A percentile compares a stretch with the other conserved stretches of the same genome.
Evolutionary conservation across 2,797 vertebrate species (phyloP).

Genomic region (Oreonectes daqikongensis): DNA sequence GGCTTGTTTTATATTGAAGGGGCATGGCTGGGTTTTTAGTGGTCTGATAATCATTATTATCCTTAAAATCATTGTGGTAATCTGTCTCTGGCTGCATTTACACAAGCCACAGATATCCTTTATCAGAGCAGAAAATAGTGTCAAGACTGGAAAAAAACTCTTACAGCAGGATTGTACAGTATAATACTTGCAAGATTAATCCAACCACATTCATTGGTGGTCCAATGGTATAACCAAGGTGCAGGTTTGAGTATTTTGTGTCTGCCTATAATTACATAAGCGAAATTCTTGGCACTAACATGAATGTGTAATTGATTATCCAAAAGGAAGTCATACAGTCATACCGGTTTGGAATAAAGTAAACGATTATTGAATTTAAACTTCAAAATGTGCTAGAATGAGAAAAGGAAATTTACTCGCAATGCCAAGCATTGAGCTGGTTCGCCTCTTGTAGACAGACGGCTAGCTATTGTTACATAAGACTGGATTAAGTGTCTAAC

Average conservation of each 20-base stretch:
- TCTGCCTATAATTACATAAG: background rate
- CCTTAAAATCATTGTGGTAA: constrained; percentile 24
- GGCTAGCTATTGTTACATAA: background rate
- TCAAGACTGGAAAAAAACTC: background rate
- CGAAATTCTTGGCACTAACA: background rate
- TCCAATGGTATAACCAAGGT: background rate
- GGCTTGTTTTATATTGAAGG: background rate
- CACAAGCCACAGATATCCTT: constrained; percentile 74
- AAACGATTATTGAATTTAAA: too few species aligned
- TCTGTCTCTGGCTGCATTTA: constrained; percentile 74
- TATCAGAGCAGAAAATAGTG: background rate
- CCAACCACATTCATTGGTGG: background rate
- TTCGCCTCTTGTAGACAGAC: too few species aligned
- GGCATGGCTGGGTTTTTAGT: background rate
- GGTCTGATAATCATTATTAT: constrained; percentile 69
- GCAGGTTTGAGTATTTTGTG: background rate
- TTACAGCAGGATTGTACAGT: background rate
- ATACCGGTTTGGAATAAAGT: too few species aligned
- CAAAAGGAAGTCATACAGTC: too few species aligned
- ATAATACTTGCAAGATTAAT: background rate
- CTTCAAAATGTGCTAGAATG: too few species aligned
- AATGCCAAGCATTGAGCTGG: background rate
- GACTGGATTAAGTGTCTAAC: background rate
- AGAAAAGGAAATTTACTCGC: background rate
- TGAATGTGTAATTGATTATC: background rate